Base-by-base conservation (phyloP, 1,140 invertebrate species). In the Pseudomyrmex dendroicus region DNA sequence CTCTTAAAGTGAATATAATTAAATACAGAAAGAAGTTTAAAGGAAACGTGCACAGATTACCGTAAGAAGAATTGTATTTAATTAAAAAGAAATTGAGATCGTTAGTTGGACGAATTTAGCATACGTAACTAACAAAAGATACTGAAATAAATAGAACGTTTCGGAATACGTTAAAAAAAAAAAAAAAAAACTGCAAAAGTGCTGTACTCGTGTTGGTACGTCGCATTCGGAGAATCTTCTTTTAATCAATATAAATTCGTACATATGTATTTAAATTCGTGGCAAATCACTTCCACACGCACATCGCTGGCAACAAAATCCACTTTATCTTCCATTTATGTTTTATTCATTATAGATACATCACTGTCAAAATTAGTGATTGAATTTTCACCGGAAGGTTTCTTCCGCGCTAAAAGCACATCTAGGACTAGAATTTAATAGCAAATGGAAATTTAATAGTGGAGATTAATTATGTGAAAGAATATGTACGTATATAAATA, bases 51-150 rank as follows among this genome's bases (percentile, higher is more conserved):
- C 54, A n/a, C 54, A 44, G 66, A 80, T 80, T 59, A 61, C 54
- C 61, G 20, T 17, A 57, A 72, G 54, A 50, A n/a, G 44, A 59
- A 80, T 80, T 59, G 66, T 35, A 84, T 57, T 84, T 54, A 68
- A 77, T 84, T 77, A 68, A 61, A 20, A 48, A 83, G 72, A 66
- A 66, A 62, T 61, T 35, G 77, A 35, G 57, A 35, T 82, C 50
- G 77, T 67, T 76, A 64, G 22, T 52, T 50, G 82, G 52, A 66
- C 25, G 66, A 48, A 62, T 20, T 48, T 50, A 52, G 52, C 54
- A 78, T 70, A 78, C 52, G 35, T 78, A 59, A 72, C 46, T 50
- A 72, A 12, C 20, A 25, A 1, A 82, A 64, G 48, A 63, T 77
- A 64, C 76, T 56, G 35, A 54, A 82, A 82, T 82, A 76, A 35